phyloP scores from a whole-genome alignment of 2,113 vertebrate genomes.

The Nipponia nippon region DNA sequence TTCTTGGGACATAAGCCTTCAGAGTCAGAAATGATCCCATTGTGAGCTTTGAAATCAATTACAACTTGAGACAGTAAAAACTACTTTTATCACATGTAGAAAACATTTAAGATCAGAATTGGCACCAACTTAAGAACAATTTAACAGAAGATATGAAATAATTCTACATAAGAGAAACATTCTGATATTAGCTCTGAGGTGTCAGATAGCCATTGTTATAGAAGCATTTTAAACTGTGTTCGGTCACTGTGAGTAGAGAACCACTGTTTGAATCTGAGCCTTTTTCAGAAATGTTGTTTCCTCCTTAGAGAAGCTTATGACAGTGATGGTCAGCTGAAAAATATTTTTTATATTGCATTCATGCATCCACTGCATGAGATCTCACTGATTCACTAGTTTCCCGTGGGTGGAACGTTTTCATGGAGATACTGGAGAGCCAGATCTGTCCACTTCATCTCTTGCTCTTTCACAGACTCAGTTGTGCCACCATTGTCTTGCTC shows the following conservation, averaged over 20 bases:
- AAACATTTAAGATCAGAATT: neutral
- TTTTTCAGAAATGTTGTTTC: neutral
- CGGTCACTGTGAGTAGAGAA: neutral
- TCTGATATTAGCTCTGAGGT: neutral
- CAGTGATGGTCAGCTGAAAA: neutral
- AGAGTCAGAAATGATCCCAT: neutral
- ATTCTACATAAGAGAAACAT: neutral
- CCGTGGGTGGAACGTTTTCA: slow-evolving; percentile 86
- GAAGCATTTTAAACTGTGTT: neutral
- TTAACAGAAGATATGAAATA: neutral
- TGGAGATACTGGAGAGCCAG: slow-evolving; percentile 92
- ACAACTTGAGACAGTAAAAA: neutral
- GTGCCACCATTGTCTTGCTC: slow-evolving; percentile 98
- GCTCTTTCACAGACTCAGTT: slow-evolving; percentile 95
- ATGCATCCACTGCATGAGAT: neutral
- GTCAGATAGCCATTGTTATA: neutral
- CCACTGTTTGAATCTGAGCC: neutral
- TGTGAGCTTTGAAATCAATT: neutral
- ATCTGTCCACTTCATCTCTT: slow-evolving; percentile 99
- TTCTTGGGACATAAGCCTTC: neutral
- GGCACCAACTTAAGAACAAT: neutral
- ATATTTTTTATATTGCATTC: neutral
- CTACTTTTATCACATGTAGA: neutral
- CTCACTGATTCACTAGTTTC: slow-evolving; percentile 66
- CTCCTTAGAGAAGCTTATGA: neutral